These are phyloP conservation scores for Amblyraja radiata DNA, from an alignment of 2,797 vertebrate genomes.

Conservation along the genomic window DNA sequence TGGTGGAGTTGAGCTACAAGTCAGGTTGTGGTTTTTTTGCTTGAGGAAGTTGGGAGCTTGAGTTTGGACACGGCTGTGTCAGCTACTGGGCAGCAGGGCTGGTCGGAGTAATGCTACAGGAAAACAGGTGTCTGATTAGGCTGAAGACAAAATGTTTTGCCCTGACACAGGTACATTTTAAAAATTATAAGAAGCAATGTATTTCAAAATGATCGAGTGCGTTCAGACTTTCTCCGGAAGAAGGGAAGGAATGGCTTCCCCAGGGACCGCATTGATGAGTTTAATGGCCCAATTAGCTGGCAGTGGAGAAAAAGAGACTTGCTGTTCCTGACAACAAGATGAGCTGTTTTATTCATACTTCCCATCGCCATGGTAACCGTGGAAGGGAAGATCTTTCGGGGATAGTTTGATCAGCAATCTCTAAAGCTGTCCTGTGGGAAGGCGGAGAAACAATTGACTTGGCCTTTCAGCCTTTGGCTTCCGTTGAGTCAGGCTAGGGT, in stretches of 20 bases:
- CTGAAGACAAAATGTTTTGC: background rate
- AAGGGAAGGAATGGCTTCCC: constrained; percentile 10
- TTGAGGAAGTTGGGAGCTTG: too few species aligned
- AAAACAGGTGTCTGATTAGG: background rate
- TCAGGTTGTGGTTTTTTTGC: too few species aligned
- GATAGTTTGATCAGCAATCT: constrained; percentile 4
- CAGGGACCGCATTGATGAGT: constrained; percentile 4
- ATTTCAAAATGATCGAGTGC: background rate
- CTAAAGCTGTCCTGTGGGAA: background rate
- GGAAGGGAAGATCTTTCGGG: background rate
- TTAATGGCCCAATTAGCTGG: constrained; percentile 34
- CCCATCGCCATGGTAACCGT: constrained; percentile 10
- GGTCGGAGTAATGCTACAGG: background rate
- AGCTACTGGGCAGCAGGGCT: background rate
- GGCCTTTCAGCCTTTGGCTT: background rate
- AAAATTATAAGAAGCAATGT: background rate
- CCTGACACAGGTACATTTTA: background rate
- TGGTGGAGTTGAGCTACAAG: too few species aligned
- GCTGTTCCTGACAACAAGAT: background rate
- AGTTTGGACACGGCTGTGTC: too few species aligned
- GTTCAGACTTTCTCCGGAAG: background rate
- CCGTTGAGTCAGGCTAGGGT: background rate
- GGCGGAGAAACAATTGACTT: background rate
- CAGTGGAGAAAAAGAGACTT: background rate
- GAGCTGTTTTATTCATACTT: background rate